Evolutionary conservation across 2,888 invertebrate species (phyloP).

Genomic region (Clitarchus hookeri): DNA sequence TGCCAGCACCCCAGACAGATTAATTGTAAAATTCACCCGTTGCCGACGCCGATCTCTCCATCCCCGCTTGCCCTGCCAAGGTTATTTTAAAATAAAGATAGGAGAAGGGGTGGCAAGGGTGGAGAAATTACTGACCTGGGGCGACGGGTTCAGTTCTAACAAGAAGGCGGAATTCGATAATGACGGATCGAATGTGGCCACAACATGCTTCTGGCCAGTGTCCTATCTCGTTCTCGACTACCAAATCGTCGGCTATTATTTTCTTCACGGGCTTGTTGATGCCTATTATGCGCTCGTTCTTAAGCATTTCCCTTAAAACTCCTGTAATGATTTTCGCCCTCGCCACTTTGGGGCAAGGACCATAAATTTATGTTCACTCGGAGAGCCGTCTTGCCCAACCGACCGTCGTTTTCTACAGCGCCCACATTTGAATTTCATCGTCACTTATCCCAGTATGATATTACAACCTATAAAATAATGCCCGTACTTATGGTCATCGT

Average conservation of each 20-base stretch:
- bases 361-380: background rate
- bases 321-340: background rate
- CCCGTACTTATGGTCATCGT: background rate
- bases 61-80: background rate
- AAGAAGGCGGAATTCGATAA: background rate
- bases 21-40: background rate
- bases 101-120: background rate
- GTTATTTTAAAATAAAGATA: background rate
- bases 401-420: background rate
- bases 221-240: background rate
- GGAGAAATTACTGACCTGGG: background rate
- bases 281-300: background rate
- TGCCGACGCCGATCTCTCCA: background rate
- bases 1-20: background rate
- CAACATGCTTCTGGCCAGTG: conserved; percentile 1
- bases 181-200: background rate
- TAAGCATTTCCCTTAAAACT: background rate
- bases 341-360: background rate
- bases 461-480: conserved; percentile 8
- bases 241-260: conserved; percentile 8
- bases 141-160: background rate
- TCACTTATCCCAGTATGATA: background rate
- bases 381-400: background rate
- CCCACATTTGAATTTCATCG: background rate
- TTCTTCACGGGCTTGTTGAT: background rate